Base-by-base conservation (phyloP, 2,113 vertebrate species). In the Salvator merianae region DNA sequence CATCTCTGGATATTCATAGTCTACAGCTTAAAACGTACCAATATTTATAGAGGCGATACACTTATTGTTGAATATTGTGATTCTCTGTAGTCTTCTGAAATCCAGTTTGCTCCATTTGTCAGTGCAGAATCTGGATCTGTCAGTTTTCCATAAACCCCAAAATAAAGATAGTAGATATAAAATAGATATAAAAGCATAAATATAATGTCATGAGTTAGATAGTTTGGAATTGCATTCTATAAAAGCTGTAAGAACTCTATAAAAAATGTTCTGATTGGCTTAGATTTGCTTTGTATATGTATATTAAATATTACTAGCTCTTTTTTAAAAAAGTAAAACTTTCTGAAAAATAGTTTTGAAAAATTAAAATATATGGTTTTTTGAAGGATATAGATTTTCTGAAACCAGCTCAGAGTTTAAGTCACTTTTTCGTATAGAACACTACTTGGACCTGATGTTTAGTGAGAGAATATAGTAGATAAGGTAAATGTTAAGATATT, bases 381-480 rank as follows among this genome's bases (percentile, higher is more conserved):
- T 90, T 83, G 77, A 84, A 79, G 79, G 78, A 77, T 63, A n/a
- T 76, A 82, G 86, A 72, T 1, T 88, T 87, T 84, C 76, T 83
- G 77, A 83, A 80, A 89, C 86, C 73, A 40, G 85, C 55, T 59
- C 12, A 86, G 3, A 2, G 80, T 85, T 84, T 90, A 68, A 69
- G 83, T 55, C 34, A 30, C 68, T 87, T 82, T 82, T 66, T 83
- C 81, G 63, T 83, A 76, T 86, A 87, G 84, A 88, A 53, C 80
- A 93, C 90, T 88, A 95, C 84, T 84, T 90, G 88, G 89, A 76
- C 89, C 88, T 83, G 85, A 81, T 94, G 79, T 75, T 81, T 24
- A 86, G 83, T 85, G 76, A 85, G 93, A 77, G 77, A 89, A 79
- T 80, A 74, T 7, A 68, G 80, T 86, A 91, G 55, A 74, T 89